Evolutionary conservation across 2,113 vertebrate species (phyloP), one percentile per base, ranked within the genome.

Genomic region (Dolichotis patagonum): DNA sequence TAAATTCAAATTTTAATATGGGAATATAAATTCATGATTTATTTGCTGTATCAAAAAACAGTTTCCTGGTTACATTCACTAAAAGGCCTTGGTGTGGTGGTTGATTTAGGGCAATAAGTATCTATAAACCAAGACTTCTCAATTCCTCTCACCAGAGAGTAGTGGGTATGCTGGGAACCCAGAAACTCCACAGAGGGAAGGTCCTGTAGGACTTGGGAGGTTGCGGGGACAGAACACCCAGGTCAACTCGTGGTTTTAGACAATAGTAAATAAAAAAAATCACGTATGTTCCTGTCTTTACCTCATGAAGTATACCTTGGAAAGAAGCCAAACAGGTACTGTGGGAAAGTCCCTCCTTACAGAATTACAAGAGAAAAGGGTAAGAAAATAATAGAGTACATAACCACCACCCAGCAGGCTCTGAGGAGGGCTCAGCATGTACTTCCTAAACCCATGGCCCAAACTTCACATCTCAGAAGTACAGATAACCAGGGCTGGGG

Each of bases 1-100:
- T 60, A 80, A 95, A 67, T 92, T 73, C 63, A 22, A 71, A 90
- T 58, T 92, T 52, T 28, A 52, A 90, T 90, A 67, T 90, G 28
- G 10, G 24, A 94, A 90, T 52, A 88, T 22, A 88, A 85, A 85
- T 35, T 67, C 10, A 20, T 41, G 35, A 86, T 71, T 90, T 85
- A 77, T 49, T 83, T 90, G 93, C 54, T 85, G 6, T 35, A 75
- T 26, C 41, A 65, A 43, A 85, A 93, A 62, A 56, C 5, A n/a
- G 32, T 43, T 86, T 80, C 81, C 16, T 88, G 87, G 87, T 90
- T 90, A 52, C 56, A 22, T 60, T 81, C 56, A 30, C 20, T 58
- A 63, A 75, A 91, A 94, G 7, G 30, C 14, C 49, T 67, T 41
- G 9, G 30, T 30, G 73, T 16, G 43, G 41, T 38, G 46, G 35